Base-by-base conservation (phyloP, 2,888 invertebrate genomes). In the Noctua fimbriata region DNA sequence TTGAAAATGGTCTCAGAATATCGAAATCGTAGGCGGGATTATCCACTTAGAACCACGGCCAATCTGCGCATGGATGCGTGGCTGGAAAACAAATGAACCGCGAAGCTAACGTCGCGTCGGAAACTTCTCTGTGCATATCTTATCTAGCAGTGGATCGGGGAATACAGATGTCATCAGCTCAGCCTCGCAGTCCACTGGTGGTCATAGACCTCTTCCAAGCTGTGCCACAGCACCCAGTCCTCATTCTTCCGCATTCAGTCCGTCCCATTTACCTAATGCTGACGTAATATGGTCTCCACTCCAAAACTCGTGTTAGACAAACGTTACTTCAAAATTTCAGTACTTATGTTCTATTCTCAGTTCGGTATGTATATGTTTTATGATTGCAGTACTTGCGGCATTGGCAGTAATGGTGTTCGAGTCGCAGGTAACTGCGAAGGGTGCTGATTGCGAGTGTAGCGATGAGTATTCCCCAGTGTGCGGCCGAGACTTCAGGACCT, bases 401-500 rank as follows among this genome's bases (percentile, higher is more conserved):
- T 18, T 79, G 1, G 55, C 28, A 24, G 32, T 60, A 65, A 28
- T 80, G 66, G 9, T 71, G 24, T 58, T 2, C 28, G 32, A 9
- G 28, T 65, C n/a, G 10, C 36, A 32, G 16, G 36, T 28, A 0
- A 49, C 28, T 16, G 84, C 84, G 3, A 14, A 14, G 12, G 28
- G 0, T 9, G 24, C 28, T 12, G 47, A 47, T 24, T 82, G 82
- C 49, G 21, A 73, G 0, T 82, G 82, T 36, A 21, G 85, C 1
- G 73, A 69, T 0, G 73, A 52, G 1, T 49, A 69, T 16, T 36
- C 12, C 0, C 82, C 85, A 0, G 82, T 82, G 44, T 82, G 82
- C 6, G 82, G 63, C 24, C 63, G 73, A 52, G 44, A 82, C 44
- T 21, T 0, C n/a, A 79, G 82, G 69, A 82, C 80, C 4, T 82